These are phyloP conservation scores for Acromyrmex charruanus DNA, from an alignment of 1,140 invertebrate genomes.

Conservation along the genomic window DNA sequence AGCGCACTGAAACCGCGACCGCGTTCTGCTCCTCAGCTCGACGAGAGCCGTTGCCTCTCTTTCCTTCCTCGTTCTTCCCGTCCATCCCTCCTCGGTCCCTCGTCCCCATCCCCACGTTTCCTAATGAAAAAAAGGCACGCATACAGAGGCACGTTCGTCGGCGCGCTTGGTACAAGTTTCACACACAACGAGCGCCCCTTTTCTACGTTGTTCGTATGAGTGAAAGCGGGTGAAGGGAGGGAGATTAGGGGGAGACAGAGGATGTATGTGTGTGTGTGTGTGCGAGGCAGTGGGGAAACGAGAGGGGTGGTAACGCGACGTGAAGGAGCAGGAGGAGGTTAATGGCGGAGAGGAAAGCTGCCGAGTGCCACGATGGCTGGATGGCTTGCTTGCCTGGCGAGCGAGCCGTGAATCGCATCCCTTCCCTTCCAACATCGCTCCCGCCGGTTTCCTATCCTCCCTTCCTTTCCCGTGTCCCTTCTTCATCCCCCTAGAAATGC, in stretches of 20 bases:
- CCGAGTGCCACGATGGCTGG: slow-evolving; percentile 83
- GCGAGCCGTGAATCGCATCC: slow-evolving; percentile 82
- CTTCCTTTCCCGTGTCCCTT: not conserved
- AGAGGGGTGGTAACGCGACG: slow-evolving; percentile 51
- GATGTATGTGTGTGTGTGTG: too few relatives aligned
- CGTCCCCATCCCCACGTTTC: slow-evolving; percentile 12
- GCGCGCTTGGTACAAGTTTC: slow-evolving; percentile 7
- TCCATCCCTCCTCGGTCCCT: slow-evolving; percentile 3
- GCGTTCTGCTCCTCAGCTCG: slow-evolving; percentile 59
- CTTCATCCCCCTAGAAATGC: slow-evolving; percentile 47
- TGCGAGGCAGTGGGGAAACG: slow-evolving; percentile 7
- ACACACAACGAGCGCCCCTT: slow-evolving; percentile 70
- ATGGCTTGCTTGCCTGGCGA: slow-evolving; percentile 75
- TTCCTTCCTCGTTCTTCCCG: slow-evolving; percentile 51
- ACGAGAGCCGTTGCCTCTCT: slow-evolving; percentile 51
- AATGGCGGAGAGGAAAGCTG: slow-evolving; percentile 75
- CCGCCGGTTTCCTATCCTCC: slow-evolving; percentile 15
- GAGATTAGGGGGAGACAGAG: too few relatives aligned
- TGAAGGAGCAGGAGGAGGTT: slow-evolving; percentile 20
- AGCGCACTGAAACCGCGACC: slow-evolving; percentile 56
- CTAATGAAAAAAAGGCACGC: slow-evolving; percentile 21
- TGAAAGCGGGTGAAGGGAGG: slow-evolving; percentile 61
- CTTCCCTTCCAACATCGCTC: slow-evolving; percentile 67
- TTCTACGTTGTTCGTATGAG: slow-evolving; percentile 68
- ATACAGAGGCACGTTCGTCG: not conserved